Evolutionary conservation across 2,113 vertebrate genomes (phyloP), one percentile per base, ranked within the genome.

Genomic region (Anolis sagrei): DNA sequence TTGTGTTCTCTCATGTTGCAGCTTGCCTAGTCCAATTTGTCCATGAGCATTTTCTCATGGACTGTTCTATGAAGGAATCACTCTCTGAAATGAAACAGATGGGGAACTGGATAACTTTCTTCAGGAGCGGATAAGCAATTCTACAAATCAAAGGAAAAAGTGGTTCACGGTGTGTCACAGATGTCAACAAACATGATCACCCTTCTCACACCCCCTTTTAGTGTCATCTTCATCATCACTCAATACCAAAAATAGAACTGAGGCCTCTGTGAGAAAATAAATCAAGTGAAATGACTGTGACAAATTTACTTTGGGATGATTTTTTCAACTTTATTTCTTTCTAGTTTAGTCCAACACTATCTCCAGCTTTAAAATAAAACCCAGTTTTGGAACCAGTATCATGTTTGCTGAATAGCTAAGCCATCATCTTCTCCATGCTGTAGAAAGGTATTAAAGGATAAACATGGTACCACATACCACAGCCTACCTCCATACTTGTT

Each of bases 61-160:
- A 3, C 13, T 64, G 68, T 13, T 44, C 61, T 76, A 25, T 34
- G 25, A 72, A 79, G 48, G 68, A 48, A 51, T 25, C 29, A 78
- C 23, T 39, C 48, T 34, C 19, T 19, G 76, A 23, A 83, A 83
- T 77, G 29, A 89, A 84, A 86, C 76, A 1, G 39, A 87, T 86
- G 77, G 14, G 0, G 18, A 88, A 82, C 36, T 21, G 32, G 3
- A 3, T 29, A 51, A 34, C 1, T 27, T 83, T 84, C 19, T 82
- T 87, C 44, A 54, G 21, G 61, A 79, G 64, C 29, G 27, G 10
- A 79, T 39, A 0, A 34, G 16, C 86, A 84, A 81, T 86, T 73
- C 69, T 64, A 36, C 39, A 74, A 62, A 80, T 80, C 62, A 90
- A 49, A 10, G 54, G 61, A 89, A 72, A 2, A 79, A 2, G 51